A percentile compares a stretch with the other conserved stretches of the same genome.
phyloP scores from a whole-genome alignment of 30 jellyfish, hydroid and myxozoan genomes.

The Mastigias papua region DNA sequence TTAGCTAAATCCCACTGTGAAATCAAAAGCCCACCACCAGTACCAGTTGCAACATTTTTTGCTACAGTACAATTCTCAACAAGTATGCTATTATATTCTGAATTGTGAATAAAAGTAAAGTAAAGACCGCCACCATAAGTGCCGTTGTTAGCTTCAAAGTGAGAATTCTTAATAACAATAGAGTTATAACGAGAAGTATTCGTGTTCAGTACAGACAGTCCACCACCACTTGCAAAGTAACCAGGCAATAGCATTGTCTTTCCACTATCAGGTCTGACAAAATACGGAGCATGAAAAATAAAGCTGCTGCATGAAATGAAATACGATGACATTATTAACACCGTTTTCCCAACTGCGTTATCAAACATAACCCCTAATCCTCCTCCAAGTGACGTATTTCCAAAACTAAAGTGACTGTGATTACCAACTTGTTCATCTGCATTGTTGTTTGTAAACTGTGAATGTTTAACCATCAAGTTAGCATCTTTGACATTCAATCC shows the following conservation, averaged over 20 bases:
- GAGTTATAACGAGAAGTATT: conserved; percentile 26
- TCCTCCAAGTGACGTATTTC: no score
- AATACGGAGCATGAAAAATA: conserved; percentile 14
- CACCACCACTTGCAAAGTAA: conserved; percentile 79
- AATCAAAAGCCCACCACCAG: conserved; percentile 64
- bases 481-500: conserved; percentile 70
- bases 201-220: conserved; percentile 53
- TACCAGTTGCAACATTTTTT: conserved; percentile 44
- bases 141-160: conserved; percentile 44
- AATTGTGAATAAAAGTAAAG: conserved; percentile 51
- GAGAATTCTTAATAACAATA: conserved; percentile 23
- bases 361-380: conserved; percentile 57
- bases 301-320: conserved; percentile 26
- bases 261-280: conserved; percentile 54
- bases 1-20: conserved; percentile 75
- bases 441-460: conserved; percentile 16
- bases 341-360: conserved; percentile 12
- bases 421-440: conserved; percentile 52
- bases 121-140: no score
- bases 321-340: conserved; percentile 28
- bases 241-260: conserved; percentile 35
- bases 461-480: conserved; percentile 11
- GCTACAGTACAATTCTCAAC: conserved; percentile 24
- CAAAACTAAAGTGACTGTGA: conserved; percentile 37
- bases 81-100: conserved; percentile 37